Percentiles rank a stretch among this genome's conserved stretches.
phyloP scores from a whole-genome alignment of 2,113 vertebrate genomes.

The Coracopsis vasa region DNA sequence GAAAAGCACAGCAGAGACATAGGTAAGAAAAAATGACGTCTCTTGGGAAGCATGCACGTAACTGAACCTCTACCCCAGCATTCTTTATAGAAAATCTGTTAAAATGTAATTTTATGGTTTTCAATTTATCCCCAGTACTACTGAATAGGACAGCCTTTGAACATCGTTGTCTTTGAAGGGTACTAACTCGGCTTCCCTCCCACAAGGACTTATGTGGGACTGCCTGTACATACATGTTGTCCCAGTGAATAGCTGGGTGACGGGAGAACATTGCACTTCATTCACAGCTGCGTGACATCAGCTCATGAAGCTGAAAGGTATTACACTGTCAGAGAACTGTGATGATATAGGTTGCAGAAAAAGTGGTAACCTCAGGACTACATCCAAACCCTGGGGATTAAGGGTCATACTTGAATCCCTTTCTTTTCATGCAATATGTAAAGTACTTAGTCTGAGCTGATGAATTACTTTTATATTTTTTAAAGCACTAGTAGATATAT shows the following conservation, averaged over 20 bases:
- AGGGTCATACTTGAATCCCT: background rate
- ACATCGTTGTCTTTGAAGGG: background rate
- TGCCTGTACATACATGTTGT: background rate
- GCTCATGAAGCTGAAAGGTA: background rate
- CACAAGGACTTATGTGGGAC: background rate
- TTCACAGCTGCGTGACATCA: background rate
- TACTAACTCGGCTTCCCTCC: background rate
- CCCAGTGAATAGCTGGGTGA: background rate
- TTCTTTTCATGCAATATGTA: background rate
- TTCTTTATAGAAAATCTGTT: background rate
- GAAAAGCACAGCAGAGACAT: background rate
- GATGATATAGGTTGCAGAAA: background rate
- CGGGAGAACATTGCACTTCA: background rate
- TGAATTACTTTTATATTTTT: background rate
- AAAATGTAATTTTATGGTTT: background rate
- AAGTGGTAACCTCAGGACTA: background rate
- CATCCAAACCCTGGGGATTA: background rate
- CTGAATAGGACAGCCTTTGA: fast-evolving
- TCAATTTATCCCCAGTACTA: background rate
- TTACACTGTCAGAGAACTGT: background rate
- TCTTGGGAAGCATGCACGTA: background rate
- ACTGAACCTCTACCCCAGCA: background rate
- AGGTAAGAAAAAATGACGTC: background rate
- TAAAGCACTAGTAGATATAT: background rate
- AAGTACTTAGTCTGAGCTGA: background rate